Conservation (phyloP, 1,140 invertebrate species). For the Megalopta genalis region DNA sequence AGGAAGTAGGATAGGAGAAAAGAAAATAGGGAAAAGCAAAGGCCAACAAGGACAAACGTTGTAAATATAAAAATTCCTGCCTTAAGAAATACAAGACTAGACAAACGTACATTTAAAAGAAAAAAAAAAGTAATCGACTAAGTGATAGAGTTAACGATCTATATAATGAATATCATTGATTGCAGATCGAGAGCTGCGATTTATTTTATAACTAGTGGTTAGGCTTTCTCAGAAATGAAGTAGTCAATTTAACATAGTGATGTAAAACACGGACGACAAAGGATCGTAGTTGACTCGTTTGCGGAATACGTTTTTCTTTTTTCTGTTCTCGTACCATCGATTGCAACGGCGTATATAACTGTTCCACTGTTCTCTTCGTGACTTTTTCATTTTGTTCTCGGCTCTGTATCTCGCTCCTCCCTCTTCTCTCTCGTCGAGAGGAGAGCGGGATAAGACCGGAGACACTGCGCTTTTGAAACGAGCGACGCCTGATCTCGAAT, state of each 20-base stretch:
- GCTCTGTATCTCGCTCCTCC: neutral
- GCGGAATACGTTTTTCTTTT: conserved; percentile 19
- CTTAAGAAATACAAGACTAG: conserved; percentile 79
- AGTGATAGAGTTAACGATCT: conserved; percentile 63
- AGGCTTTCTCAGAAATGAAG: conserved; percentile 63
- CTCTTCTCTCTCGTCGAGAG: neutral
- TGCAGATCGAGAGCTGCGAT: conserved; percentile 65
- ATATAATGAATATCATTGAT: conserved; percentile 59
- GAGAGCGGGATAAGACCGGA: neutral
- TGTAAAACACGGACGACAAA: conserved; percentile 38
- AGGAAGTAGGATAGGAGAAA: neutral
- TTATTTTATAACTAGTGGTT: conserved; percentile 69
- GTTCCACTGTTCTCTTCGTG: neutral
- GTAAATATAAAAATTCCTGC: conserved; percentile 77
- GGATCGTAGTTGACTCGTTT: conserved; percentile 45
- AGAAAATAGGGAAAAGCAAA: conserved; percentile 22
- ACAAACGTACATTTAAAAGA: conserved; percentile 64
- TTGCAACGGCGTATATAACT: neutral
- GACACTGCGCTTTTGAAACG: conserved; percentile 13
- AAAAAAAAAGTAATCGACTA: conserved; percentile 52
- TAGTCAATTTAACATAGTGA: conserved; percentile 72
- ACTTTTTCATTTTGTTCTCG: neutral
- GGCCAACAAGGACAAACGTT: conserved; percentile 66
- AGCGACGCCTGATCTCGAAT: conserved; percentile 56
- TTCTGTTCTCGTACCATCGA: neutral